These are phyloP conservation scores for Pyrgus malvae DNA, from an alignment of 2,888 invertebrate genomes.

Conservation along the genomic window DNA sequence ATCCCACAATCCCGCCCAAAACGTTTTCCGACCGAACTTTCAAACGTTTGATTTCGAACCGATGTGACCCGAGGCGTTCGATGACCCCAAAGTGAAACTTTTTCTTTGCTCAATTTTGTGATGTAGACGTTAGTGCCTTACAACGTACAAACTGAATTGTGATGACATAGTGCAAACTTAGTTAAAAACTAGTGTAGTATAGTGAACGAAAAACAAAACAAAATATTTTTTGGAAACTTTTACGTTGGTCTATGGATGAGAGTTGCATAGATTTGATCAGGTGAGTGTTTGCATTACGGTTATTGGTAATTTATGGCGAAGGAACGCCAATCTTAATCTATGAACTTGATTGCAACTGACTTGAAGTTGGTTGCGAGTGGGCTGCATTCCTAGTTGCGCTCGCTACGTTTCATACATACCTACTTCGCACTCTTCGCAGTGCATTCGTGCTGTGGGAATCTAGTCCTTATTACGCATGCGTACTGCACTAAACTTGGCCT, in stretches of 20 bases:
- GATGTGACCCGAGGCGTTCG: constrained; percentile 56
- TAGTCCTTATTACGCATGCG: constrained; percentile 34
- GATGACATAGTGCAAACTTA: constrained; percentile 76
- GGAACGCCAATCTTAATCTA: constrained; percentile 76
- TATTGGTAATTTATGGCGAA: constrained; percentile 46
- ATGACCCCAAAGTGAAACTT: constrained; percentile 67
- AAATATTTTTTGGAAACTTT: constrained; percentile 9
- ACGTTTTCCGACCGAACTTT: constrained; percentile 53
- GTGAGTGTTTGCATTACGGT: constrained; percentile 53
- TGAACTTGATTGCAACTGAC: constrained; percentile 72
- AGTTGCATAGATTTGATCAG: constrained; percentile 51
- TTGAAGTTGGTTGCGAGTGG: constrained; percentile 58
- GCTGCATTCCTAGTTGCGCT: constrained; percentile 67
- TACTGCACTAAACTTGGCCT: constrained; percentile 33
- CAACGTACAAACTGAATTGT: constrained; percentile 68
- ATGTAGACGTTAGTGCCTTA: constrained; percentile 72
- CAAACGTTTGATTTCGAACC: constrained; percentile 48
- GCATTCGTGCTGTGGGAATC: constrained; percentile 41
- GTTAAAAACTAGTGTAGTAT: constrained; percentile 51
- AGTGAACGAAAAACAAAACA: neutral
- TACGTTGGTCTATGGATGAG: constrained; percentile 58
- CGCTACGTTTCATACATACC: constrained; percentile 64
- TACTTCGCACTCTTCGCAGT: constrained; percentile 47
- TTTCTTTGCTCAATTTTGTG: constrained; percentile 75
- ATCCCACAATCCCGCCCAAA: constrained; percentile 54